Evolutionary conservation across 2,888 invertebrate species (phyloP), one percentile per base, ranked within the genome.

Genomic region (Brenthis hecate): DNA sequence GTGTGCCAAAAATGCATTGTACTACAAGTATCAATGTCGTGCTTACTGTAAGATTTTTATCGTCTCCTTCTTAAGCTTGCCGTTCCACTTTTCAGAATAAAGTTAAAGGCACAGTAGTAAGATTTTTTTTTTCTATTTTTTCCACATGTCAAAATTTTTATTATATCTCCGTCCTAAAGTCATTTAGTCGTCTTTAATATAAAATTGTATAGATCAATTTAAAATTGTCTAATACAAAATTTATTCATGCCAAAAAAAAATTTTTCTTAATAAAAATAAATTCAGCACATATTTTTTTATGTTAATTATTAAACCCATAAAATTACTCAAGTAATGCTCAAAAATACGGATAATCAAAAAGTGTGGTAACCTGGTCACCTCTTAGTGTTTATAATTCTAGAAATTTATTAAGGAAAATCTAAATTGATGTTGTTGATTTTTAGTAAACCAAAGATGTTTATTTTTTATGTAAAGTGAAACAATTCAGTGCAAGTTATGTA

Each of bases 401-500:
- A 60, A 76, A 77, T 76, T 77, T 80, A 79, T 78, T 71, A 76
- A 73, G 76, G 75, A 75, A 84, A 83, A 85, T 88, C 82, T 86
- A 87, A 90, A 88, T 90, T 87, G 87, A 69, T 66, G 70, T 73
- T 73, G 72, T 87, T 86, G 77, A 84, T 87, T 86, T 19, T 88
- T 85, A 81, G 85, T 88, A 80, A 87, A 91, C 91, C 92, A 92
- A 92, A 92, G 92, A 92, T 85, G 85, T 90, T 89, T 88, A 90
- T 89, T 81, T 89, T 60, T 91, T 89, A 85, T 89, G 87, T 88
- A 83, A 79, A 84, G 84, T 48, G 48, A 48, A 11, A 28, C 80
- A 81, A 85, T 85, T 85, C 85, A 85, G 82, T 85, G 84, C 81
- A 84, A 85, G 79, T 84, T 86, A 80, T 86, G 85, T 85, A 86